Evolutionary conservation across 1,140 invertebrate species (phyloP), one percentile per base, ranked within the genome.

Genomic region (Pemphigus obesinymphae): DNA sequence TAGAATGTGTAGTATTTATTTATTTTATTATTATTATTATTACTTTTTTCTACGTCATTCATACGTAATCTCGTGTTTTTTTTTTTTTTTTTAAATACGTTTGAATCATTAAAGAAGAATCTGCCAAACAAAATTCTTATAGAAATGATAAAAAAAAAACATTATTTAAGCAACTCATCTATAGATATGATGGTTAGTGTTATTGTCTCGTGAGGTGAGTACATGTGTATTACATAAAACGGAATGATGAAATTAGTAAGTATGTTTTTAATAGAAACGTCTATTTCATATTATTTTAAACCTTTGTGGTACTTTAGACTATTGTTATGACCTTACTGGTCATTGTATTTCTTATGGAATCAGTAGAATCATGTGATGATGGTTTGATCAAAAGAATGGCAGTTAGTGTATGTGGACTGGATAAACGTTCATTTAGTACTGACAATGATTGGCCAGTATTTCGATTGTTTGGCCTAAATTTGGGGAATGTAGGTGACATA

Each of bases 181-280:
- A 11, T 50, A 31, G 17, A 50, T 3, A 50, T 63, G 58, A 15
- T n/a, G n/a, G 50, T 80, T n/a, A 80, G 75, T 53, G 10, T 58
- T 78, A 26, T 45, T 53, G 55, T 63, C n/a, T 80, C 3, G 23
- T 45, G 37, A 70, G 11, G 29, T 50, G 70, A 73, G 20, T 48
- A 50, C 26, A 10, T 50, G 45, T 73, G 4, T 15, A 13, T 73
- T 15, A 8, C 1, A 15, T 17, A 15, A 29, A 58, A 45, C 31
- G 63, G 26, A 45, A 80, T 63, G 37, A 20, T n/a, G 6, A 78
- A 40, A 31, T n/a, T 29, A 40, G 76, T 80, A 43, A 80, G 76
- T 80, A 45, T 34, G 10, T 34, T 76, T 76, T 37, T 31, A 55
- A 15, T 15, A 76, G 3, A 40, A 53, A 75, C 6, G 26, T 53